Conservation (phyloP, 2,113 vertebrate species). For the Odontesthes bonariensis region DNA sequence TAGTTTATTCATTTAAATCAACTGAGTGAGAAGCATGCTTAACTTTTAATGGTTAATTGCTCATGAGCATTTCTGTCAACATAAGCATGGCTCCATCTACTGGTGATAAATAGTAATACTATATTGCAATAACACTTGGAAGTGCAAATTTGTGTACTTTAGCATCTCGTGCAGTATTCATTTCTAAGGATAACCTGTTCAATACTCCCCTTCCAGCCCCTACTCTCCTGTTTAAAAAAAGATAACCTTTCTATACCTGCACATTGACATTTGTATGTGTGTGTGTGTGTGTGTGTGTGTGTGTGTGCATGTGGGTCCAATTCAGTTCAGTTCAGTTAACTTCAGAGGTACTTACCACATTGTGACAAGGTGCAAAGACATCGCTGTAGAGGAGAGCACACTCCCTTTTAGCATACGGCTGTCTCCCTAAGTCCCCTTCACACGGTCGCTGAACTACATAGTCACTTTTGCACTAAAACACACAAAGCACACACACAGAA, state of each 20-base stretch:
- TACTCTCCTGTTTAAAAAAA: slow-evolving; percentile 18
- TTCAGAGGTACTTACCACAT: slow-evolving; percentile 88
- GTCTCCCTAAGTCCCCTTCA: slow-evolving; percentile 94
- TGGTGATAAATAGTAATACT: slow-evolving; percentile 52
- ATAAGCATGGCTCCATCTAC: slow-evolving; percentile 67
- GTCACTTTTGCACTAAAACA: slow-evolving; percentile 90
- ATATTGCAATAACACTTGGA: neutral
- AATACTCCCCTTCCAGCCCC: slow-evolving; percentile 40
- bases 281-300: neutral
- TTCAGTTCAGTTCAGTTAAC: slow-evolving; percentile 6
- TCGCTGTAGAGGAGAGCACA: slow-evolving; percentile 97
- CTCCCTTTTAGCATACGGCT: slow-evolving; percentile 97
- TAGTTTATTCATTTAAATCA: neutral
- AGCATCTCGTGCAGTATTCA: slow-evolving; percentile 36
- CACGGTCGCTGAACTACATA: slow-evolving; percentile 90
- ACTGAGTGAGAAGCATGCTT: neutral
- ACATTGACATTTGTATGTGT: slow-evolving; percentile 15
- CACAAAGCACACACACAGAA: slow-evolving; percentile 54
- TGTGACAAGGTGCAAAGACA: slow-evolving; percentile 95
- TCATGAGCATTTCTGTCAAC: neutral
- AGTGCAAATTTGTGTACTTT: neutral
- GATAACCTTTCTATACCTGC: slow-evolving; percentile 47
- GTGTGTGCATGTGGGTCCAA: slow-evolving; percentile 3
- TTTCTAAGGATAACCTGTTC: slow-evolving; percentile 47
- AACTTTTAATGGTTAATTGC: neutral